Evolutionary conservation across 1,140 invertebrate species (phyloP).

Genomic region (Aphelinus atriplicis): DNA sequence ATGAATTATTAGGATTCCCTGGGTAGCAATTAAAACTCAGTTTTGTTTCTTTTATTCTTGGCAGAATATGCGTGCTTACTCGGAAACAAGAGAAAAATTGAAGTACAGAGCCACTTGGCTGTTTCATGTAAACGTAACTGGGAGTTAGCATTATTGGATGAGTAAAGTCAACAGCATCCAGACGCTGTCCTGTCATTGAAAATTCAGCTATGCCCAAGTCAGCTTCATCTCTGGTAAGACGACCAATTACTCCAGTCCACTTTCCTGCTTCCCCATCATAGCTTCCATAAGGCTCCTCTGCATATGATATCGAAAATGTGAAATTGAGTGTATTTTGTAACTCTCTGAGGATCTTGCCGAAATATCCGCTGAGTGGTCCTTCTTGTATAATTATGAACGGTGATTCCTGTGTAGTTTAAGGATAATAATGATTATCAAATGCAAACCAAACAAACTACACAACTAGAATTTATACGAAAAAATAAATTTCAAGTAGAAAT

Average conservation of each 20-base stretch:
- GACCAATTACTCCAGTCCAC: slow-evolving; percentile 45
- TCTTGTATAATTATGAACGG: background rate
- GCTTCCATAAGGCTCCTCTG: slow-evolving; percentile 18
- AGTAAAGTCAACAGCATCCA: slow-evolving; percentile 48
- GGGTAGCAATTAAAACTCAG: too few species aligned
- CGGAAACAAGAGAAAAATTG: slow-evolving; percentile 49
- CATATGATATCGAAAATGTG: background rate
- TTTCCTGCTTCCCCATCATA: slow-evolving; percentile 1
- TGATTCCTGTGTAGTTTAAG: background rate
- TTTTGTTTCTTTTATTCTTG: too few species aligned
- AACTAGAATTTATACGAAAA: too few species aligned
- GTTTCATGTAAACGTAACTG: slow-evolving; percentile 45
- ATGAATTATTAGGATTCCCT: too few species aligned
- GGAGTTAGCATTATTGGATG: slow-evolving; percentile 47
- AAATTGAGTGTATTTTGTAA: slow-evolving; percentile 34
- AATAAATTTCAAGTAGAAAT: too few species aligned
- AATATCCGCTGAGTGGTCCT: background rate
- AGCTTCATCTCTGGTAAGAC: slow-evolving; percentile 25
- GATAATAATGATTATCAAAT: too few species aligned
- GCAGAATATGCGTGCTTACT: slow-evolving; percentile 32
- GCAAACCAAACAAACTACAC: too few species aligned
- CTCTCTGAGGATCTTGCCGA: slow-evolving; percentile 20
- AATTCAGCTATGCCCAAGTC: slow-evolving; percentile 43
- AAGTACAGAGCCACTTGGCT: slow-evolving; percentile 17
- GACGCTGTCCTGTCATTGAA: slow-evolving; percentile 45